Base-by-base conservation (phyloP, 2,113 vertebrate genomes). In the Forbesichthys papilliferus region DNA sequence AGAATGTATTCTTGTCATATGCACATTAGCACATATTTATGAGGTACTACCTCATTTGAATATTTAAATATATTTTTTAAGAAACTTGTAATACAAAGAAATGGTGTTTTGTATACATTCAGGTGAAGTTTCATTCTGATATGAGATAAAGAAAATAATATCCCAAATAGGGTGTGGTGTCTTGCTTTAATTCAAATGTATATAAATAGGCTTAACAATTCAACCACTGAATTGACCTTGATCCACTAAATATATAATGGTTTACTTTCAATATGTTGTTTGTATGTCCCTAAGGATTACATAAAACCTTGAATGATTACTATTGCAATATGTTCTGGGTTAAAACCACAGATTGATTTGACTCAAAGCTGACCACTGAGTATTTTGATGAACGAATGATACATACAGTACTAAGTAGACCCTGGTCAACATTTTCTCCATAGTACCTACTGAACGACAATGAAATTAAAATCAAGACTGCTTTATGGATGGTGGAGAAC, bases 401-500 rank as follows among this genome's bases (percentile, higher is more conserved):
- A 42, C 4, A 42, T 42, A 42, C 36, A 42, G 36, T 8, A 42
- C 5, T 42, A 42, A 42, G 36, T 42, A 5, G 36, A 42, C 6
- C 36, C 36, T 42, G 36, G 36, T 42, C 36, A 42, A 42, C 36
- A 42, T 42, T 42, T 58, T 66, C 13, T 69, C 66, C 46, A 34
- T 82, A 99, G 98, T 99, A 99, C 77, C 95, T 99, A 77, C 93
- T 99, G 66, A 94, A 93, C 0, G 97, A 98, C 61, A 81, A 91
- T 0, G 98, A 99, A 84, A 87, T 97, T 70, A 90, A 95, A 9
- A 88, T 99, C 73, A 99, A 99, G 91, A 96, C 95, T 0, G 95
- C 95, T 61, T 89, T 99, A 47, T 99, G 96, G 98, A 96, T 96
- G 95, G 94, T 93, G 64, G 95, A 99, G 81, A 99, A 99, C 36